These are phyloP conservation scores for Orthonychiurus folsomi DNA, from an alignment of 2,888 invertebrate species.

Conservation along the genomic window DNA sequence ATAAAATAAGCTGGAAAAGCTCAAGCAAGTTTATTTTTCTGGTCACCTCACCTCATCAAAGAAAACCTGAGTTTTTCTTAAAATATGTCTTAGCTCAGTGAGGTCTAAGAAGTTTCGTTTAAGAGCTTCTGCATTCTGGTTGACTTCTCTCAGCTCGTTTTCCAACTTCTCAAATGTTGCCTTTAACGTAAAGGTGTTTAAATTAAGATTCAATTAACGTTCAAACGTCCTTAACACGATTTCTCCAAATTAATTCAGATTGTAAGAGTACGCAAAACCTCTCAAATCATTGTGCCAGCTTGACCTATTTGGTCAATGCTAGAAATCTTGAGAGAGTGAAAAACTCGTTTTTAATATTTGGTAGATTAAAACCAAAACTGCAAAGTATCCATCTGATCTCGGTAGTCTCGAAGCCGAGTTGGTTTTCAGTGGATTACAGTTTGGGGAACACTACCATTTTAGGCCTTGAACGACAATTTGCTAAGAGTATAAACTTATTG, in stretches of 20 bases:
- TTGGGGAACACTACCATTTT: conserved; percentile 7
- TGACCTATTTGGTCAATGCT: too few species aligned
- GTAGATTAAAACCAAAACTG: conserved; percentile 9
- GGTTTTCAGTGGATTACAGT: background rate
- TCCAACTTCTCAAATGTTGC: conserved; percentile 91
- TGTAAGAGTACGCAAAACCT: conserved; percentile 11
- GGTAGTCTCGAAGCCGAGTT: background rate
- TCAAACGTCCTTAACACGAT: too few species aligned
- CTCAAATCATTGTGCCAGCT: background rate
- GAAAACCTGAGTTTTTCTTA: conserved; percentile 94
- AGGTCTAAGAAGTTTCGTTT: conserved; percentile 91
- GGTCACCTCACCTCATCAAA: conserved; percentile 92
- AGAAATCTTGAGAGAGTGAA: background rate
- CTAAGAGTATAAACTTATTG: conserved; percentile 1
- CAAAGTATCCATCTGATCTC: too few species aligned
- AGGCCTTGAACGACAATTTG: background rate
- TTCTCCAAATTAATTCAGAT: too few species aligned
- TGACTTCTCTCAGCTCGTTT: conserved; percentile 95
- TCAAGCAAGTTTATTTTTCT: too few species aligned
- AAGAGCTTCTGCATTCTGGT: conserved; percentile 93
- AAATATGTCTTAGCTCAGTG: conserved; percentile 91
- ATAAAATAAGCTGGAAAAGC: too few species aligned
- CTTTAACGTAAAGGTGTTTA: too few species aligned
- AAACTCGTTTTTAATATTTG: conserved; percentile 13
- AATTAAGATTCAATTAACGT: conserved; percentile 7